These are phyloP conservation scores for Potamarius usumacintae DNA, from an alignment of 2,113 vertebrate genomes.

Conservation along the genomic window DNA sequence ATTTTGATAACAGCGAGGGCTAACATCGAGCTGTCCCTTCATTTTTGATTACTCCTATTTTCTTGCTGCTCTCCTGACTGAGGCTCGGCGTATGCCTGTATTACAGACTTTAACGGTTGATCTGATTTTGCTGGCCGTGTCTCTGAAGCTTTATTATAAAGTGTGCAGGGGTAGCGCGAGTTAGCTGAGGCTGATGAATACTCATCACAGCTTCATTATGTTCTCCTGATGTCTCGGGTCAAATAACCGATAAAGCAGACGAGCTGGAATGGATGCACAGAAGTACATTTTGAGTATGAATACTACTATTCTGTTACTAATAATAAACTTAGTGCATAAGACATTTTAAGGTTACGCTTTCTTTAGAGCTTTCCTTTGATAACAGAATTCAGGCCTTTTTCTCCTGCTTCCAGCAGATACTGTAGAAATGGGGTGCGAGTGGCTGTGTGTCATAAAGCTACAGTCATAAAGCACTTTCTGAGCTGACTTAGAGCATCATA, in stretches of 20 bases:
- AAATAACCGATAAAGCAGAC: constrained; percentile 13
- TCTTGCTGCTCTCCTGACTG: constrained; percentile 7
- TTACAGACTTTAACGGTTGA: constrained; percentile 33
- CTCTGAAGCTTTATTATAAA: constrained; percentile 24
- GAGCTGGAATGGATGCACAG: neutral
- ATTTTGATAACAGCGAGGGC: constrained; percentile 11
- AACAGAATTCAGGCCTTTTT: neutral
- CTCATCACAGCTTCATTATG: constrained; percentile 52
- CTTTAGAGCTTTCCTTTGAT: neutral
- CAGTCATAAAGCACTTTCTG: neutral
- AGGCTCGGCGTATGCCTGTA: constrained; percentile 12
- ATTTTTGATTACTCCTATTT: constrained; percentile 27
- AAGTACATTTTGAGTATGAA: neutral
- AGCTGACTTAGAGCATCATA: neutral
- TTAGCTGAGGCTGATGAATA: constrained; percentile 36
- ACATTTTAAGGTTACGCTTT: too few relatives aligned
- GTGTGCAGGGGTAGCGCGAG: constrained; percentile 20
- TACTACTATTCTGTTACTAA: neutral
- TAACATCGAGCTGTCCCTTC: neutral
- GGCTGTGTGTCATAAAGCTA: neutral
- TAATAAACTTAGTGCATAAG: neutral
- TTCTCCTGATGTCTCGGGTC: constrained; percentile 20
- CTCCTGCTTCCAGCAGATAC: neutral
- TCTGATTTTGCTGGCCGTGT: constrained; percentile 39
- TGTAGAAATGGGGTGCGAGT: neutral